Conservation (phyloP, 2,797 vertebrate genomes). For the Oryzias sinensis region DNA sequence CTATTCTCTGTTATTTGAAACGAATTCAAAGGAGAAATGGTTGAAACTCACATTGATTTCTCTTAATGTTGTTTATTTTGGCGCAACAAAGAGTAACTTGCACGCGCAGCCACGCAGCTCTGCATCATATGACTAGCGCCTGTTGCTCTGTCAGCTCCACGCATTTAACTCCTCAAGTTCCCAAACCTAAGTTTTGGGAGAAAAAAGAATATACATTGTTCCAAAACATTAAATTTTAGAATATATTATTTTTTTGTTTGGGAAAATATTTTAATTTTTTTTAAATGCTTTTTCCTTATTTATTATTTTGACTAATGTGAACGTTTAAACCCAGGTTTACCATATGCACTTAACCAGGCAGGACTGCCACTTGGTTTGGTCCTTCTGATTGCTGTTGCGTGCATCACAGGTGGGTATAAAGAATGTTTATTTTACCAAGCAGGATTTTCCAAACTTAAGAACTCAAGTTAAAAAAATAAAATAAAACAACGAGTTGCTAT, state of each 20-base stretch:
- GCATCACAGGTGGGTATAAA: constrained; percentile 81
- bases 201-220: too few species aligned
- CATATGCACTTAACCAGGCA: constrained; percentile 92
- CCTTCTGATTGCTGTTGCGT: constrained; percentile 85
- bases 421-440: not conserved
- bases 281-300: not conserved
- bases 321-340: constrained; percentile 78
- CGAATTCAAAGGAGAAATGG: too few species aligned
- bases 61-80: not conserved
- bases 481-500: not conserved
- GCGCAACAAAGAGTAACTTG: constrained; percentile 34
- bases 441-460: not conserved
- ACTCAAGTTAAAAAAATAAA: not conserved
- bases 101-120: constrained; percentile 23
- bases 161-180: constrained; percentile 41
- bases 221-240: too few species aligned
- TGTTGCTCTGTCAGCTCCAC: constrained; percentile 23
- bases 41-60: too few species aligned
- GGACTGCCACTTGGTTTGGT: constrained; percentile 91
- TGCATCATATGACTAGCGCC: constrained; percentile 69
- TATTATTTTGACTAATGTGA: not conserved
- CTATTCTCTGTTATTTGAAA: not conserved
- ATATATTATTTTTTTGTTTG: too few species aligned
- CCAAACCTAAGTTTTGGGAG: not conserved
- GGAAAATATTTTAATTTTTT: too few species aligned